Percentiles rank a stretch among this genome's conserved stretches.
Conservation (phyloP, 2,113 vertebrate genomes). For the Ciconia maguari region DNA sequence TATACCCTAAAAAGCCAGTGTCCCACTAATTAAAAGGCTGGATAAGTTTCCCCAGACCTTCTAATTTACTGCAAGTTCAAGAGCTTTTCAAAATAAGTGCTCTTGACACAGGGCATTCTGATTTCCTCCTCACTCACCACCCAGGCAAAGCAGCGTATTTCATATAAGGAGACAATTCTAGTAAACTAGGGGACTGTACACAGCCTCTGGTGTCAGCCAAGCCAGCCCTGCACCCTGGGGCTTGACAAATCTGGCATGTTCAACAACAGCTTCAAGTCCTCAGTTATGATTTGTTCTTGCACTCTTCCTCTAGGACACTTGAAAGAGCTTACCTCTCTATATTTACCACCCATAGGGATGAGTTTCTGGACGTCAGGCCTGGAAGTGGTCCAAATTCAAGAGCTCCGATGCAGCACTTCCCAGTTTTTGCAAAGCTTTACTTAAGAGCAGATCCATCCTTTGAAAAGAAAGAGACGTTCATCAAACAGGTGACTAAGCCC, state of each 20-base stretch:
- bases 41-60: background rate
- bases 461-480: background rate
- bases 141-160: background rate
- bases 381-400: background rate
- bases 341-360: slow-evolving; percentile 23
- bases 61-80: slow-evolving; percentile 30
- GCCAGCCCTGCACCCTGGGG: background rate
- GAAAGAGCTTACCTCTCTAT: slow-evolving; percentile 44
- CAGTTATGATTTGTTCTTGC: background rate
- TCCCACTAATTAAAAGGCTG: background rate
- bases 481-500: background rate
- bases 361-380: slow-evolving; percentile 3
- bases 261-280: background rate
- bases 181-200: background rate
- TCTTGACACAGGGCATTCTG: slow-evolving; percentile 11
- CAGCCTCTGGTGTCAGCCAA: background rate
- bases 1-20: background rate
- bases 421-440: background rate
- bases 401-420: background rate
- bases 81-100: slow-evolving; percentile 33
- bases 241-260: background rate
- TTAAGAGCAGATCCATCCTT: slow-evolving; percentile 2
- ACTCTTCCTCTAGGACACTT: background rate
- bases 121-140: background rate
- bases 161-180: background rate